A percentile compares a stretch with the other conserved stretches of the same genome.
Conservation (phyloP, 1,140 invertebrate genomes). For the Bombus soroeensis region DNA sequence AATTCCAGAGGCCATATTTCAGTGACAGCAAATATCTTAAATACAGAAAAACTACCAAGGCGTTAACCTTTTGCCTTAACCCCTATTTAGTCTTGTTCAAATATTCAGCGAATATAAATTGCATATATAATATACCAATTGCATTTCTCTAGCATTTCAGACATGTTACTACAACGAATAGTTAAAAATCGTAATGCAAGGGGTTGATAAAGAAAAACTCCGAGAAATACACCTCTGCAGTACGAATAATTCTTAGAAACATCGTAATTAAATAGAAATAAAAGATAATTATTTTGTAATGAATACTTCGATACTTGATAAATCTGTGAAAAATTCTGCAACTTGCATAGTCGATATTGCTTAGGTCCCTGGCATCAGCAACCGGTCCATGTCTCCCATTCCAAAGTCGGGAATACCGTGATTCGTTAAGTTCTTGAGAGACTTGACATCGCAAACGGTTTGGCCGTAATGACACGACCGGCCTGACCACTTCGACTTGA, state of each 20-base stretch:
- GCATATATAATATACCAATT: neutral
- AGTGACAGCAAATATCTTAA: too few species aligned
- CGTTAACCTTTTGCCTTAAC: too few species aligned
- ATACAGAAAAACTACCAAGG: too few species aligned
- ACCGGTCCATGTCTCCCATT: slow-evolving; percentile 38
- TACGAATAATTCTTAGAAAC: neutral
- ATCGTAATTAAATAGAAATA: neutral
- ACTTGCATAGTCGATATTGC: slow-evolving; percentile 15
- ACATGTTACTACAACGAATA: neutral
- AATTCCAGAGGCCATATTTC: too few species aligned
- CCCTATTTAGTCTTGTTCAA: too few species aligned
- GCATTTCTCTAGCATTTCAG: neutral
- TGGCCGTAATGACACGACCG: slow-evolving; percentile 27
- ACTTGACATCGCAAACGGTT: slow-evolving; percentile 34
- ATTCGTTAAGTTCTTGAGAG: slow-evolving; percentile 28
- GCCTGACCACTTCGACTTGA: slow-evolving; percentile 21
- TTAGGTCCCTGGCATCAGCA: slow-evolving; percentile 6
- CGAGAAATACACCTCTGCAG: too few species aligned
- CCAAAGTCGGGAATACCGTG: slow-evolving; percentile 26
- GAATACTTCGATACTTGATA: neutral
- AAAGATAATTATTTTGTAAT: neutral
- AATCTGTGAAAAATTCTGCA: neutral
- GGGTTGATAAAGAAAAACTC: neutral
- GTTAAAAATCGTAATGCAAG: neutral
- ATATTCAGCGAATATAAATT: too few species aligned